Evolutionary conservation across 35 echinoderm and acorn worm genomes (phyloP).

Genomic region (Ophiothrix spiculata): DNA sequence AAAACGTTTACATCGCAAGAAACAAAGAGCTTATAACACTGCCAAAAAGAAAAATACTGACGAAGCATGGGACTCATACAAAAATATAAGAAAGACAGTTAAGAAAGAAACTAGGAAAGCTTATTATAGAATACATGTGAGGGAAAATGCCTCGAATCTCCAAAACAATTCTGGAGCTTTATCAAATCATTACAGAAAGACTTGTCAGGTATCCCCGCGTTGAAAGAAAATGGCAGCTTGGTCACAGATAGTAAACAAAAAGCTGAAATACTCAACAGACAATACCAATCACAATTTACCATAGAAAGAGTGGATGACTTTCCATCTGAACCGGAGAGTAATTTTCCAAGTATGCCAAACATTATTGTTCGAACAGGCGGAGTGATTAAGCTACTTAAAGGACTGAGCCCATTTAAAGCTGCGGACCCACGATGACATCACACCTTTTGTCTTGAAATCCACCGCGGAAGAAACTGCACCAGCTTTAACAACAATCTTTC

Average conservation of each 20-base stretch:
- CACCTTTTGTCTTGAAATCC: constrained; percentile 15
- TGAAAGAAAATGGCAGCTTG: too few species aligned
- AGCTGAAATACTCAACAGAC: not conserved
- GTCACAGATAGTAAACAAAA: too few species aligned
- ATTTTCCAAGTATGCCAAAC: not conserved
- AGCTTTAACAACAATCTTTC: not conserved
- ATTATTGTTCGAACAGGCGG: not conserved
- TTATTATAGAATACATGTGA: too few species aligned
- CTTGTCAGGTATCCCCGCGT: too few species aligned
- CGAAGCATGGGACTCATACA: too few species aligned
- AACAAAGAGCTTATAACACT: not conserved
- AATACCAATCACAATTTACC: not conserved
- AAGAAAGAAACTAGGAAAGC: too few species aligned
- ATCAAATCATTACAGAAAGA: too few species aligned
- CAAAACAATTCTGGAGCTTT: too few species aligned
- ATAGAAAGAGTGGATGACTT: not conserved
- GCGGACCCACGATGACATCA: constrained; percentile 22
- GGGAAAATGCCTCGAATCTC: too few species aligned
- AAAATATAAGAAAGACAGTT: too few species aligned
- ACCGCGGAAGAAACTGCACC: not conserved
- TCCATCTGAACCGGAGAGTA: not conserved
- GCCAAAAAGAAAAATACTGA: not conserved
- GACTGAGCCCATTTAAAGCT: not conserved
- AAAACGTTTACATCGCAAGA: not conserved
- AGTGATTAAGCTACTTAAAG: not conserved